Evolutionary conservation across 2,888 invertebrate genomes (phyloP).

Genomic region (Leptinotarsa rubiginosa): DNA sequence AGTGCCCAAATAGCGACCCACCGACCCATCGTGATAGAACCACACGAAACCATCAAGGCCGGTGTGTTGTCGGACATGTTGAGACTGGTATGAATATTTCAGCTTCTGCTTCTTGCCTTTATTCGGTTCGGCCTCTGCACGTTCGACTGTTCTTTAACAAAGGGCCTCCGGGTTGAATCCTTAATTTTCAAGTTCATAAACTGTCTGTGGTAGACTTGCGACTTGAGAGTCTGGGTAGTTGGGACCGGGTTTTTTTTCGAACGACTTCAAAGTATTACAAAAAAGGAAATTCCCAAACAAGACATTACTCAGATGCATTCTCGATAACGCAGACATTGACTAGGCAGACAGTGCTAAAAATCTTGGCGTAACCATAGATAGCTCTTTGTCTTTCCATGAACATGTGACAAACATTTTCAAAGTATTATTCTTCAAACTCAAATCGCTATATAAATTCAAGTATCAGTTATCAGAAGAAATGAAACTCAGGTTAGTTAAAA

Average conservation of each 20-base stretch:
- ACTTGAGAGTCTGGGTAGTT: not conserved
- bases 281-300: no score
- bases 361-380: no score
- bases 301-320: no score
- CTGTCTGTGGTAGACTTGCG: not conserved
- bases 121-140: constrained; percentile 16
- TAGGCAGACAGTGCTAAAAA: no score
- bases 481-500: no score
- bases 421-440: no score
- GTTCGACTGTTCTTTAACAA: constrained; percentile 17
- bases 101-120: constrained; percentile 23
- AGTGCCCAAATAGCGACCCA: constrained; percentile 19
- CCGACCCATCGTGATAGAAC: constrained; percentile 13
- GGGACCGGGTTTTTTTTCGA: not conserved
- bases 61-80: constrained; percentile 34
- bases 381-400: no score
- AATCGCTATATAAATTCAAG: no score
- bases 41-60: constrained; percentile 18
- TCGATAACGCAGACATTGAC: no score
- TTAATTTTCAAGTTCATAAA: constrained; percentile 1
- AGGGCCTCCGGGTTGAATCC: constrained; percentile 15
- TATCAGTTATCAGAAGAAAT: no score
- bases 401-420: no score
- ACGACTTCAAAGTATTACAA: not conserved
- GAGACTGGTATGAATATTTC: constrained; percentile 29